Conservation (phyloP, 2,113 vertebrate species). For the Anser cygnoides region DNA sequence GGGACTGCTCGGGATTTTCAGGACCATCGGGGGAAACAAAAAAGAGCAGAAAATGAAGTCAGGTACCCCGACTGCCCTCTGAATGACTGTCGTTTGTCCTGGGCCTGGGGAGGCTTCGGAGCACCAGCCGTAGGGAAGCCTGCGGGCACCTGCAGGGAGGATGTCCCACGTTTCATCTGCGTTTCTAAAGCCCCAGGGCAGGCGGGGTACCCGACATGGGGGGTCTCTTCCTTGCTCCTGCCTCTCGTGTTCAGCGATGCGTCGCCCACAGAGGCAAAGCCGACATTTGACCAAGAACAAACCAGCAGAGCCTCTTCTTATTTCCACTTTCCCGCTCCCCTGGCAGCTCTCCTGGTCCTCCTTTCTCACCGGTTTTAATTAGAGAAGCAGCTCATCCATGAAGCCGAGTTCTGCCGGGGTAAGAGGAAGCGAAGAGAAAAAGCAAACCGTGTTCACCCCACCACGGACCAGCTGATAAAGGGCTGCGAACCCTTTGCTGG, state of each 20-base stretch:
- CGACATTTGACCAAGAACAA: neutral
- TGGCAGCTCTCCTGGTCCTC: neutral
- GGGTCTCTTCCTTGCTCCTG: neutral
- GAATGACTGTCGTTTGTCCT: neutral
- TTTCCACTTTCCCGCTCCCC: neutral
- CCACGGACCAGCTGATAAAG: neutral
- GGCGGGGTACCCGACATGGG: neutral
- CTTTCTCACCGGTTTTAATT: neutral
- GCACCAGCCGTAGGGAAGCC: neutral
- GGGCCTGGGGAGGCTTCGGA: neutral
- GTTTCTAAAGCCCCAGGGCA: neutral
- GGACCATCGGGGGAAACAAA: neutral
- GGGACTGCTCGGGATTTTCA: neutral
- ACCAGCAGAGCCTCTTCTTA: neutral
- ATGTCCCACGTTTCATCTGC: neutral
- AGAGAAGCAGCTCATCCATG: conserved; percentile 34
- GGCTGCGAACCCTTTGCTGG: neutral
- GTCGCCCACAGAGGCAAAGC: neutral
- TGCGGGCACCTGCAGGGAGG: neutral
- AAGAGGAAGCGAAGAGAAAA: neutral
- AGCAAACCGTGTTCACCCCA: neutral
- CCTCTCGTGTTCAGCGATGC: neutral
- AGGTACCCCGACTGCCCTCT: neutral
- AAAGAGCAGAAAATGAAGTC: neutral
- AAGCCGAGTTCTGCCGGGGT: neutral